Evolutionary conservation across 1,140 invertebrate species (phyloP).

Genomic region (Propsilocerus akamusi): DNA sequence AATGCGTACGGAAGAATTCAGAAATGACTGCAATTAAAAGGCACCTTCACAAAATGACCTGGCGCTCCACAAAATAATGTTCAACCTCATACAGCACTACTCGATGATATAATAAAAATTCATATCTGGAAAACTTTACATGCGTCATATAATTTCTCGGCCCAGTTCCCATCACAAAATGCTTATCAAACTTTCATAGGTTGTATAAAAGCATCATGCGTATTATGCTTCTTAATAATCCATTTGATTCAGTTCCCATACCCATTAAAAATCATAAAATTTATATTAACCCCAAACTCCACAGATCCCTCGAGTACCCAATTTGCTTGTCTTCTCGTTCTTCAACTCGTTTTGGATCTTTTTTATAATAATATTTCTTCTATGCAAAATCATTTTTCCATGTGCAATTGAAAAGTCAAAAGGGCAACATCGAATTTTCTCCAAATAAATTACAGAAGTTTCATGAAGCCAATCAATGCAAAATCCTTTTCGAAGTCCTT

Average conservation of each 20-base stretch:
- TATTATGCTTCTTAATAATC: background rate
- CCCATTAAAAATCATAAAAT: constrained; percentile 4
- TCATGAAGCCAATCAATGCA: constrained; percentile 2
- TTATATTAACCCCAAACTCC: background rate
- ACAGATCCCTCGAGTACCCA: background rate
- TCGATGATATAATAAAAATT: too few relatives aligned
- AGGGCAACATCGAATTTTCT: background rate
- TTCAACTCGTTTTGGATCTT: background rate
- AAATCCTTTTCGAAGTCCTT: too few relatives aligned
- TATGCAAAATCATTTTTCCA: background rate
- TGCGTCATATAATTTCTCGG: too few relatives aligned
- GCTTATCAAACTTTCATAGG: constrained; percentile 1
- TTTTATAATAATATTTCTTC: background rate
- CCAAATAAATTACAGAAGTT: too few relatives aligned
- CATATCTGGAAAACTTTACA: too few relatives aligned
- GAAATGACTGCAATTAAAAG: too few relatives aligned
- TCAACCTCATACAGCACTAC: too few relatives aligned
- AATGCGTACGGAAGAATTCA: too few relatives aligned
- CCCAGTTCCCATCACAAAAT: background rate
- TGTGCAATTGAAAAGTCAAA: background rate
- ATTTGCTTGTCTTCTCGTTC: background rate
- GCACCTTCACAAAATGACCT: too few relatives aligned
- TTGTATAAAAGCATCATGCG: background rate
- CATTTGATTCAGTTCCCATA: background rate
- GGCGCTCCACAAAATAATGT: too few relatives aligned